Evolutionary conservation across 2,113 vertebrate species (phyloP).

Genomic region (Morone chrysops): DNA sequence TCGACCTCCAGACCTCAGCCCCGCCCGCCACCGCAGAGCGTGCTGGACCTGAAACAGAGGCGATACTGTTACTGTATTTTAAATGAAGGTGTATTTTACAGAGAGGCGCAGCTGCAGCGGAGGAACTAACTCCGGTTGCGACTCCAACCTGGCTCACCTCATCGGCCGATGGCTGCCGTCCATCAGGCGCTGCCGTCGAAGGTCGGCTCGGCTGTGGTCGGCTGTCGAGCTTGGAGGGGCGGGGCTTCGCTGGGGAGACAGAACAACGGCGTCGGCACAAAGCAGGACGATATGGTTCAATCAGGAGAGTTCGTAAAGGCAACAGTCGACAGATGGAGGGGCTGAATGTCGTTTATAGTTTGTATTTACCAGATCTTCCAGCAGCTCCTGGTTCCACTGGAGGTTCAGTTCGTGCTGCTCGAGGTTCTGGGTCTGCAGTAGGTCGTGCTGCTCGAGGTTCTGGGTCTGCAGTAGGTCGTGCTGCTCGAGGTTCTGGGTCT

Average conservation of each 20-base stretch:
- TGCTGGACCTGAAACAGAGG: constrained; percentile 22
- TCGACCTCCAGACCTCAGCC: constrained; percentile 33
- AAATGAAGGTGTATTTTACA: background rate
- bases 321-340: background rate
- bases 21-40: constrained; percentile 38
- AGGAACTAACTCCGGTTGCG: background rate
- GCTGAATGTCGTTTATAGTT: no score
- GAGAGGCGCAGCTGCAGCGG: background rate
- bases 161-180: constrained; percentile 13
- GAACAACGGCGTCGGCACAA: background rate
- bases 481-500: background rate
- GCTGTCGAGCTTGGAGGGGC: constrained; percentile 24
- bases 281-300: background rate
- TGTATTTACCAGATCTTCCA: constrained; percentile 33
- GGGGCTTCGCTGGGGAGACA: constrained; percentile 50
- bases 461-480: no score
- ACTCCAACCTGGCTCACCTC: constrained; percentile 39
- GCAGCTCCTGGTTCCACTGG: background rate
- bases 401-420: no score
- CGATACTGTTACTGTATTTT: background rate
- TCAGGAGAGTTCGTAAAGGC: background rate
- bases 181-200: background rate
- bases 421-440: background rate
- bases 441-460: no score
- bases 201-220: constrained; percentile 45